Conservation (phyloP, 2,797 vertebrate species). For the Sebastes trivittatus region DNA sequence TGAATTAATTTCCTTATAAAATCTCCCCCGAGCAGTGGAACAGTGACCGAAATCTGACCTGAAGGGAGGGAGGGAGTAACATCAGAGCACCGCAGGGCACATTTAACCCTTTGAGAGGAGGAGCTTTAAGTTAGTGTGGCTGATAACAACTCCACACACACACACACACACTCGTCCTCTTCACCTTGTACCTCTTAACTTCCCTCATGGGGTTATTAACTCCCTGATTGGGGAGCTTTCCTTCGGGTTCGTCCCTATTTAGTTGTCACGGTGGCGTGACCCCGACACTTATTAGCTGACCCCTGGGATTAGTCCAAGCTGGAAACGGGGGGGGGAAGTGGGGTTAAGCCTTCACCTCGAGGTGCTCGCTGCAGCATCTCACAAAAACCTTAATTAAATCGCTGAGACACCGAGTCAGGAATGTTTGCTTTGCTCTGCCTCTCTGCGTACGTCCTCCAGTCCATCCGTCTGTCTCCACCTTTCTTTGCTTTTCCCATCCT, state of each 20-base stretch:
- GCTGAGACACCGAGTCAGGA: constrained; percentile 89
- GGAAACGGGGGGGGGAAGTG: constrained; percentile 23
- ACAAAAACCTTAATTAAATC: constrained; percentile 90
- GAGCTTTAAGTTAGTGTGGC: constrained; percentile 22
- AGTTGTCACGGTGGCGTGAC: constrained; percentile 82
- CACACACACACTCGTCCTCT: constrained; percentile 19
- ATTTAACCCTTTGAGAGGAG: constrained; percentile 45
- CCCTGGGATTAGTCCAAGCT: constrained; percentile 76
- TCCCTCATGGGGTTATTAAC: constrained; percentile 74
- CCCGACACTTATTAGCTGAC: constrained; percentile 81
- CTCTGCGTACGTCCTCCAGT: neutral
- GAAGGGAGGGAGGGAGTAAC: neutral
- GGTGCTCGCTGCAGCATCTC: constrained; percentile 71
- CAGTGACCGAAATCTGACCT: constrained; percentile 59
- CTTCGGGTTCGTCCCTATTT: constrained; percentile 57
- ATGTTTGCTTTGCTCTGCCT: constrained; percentile 82
- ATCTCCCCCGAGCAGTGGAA: neutral
- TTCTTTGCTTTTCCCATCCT: constrained; percentile 82
- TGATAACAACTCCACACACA: constrained; percentile 37
- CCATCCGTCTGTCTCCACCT: constrained; percentile 43
- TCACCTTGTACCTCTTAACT: constrained; percentile 69
- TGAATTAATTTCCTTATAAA: constrained; percentile 15
- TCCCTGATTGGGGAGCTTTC: constrained; percentile 61
- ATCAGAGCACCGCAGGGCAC: constrained; percentile 46
- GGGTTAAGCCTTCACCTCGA: constrained; percentile 75